Base-by-base conservation (phyloP, 2,797 vertebrate genomes). In the Otus scops region DNA sequence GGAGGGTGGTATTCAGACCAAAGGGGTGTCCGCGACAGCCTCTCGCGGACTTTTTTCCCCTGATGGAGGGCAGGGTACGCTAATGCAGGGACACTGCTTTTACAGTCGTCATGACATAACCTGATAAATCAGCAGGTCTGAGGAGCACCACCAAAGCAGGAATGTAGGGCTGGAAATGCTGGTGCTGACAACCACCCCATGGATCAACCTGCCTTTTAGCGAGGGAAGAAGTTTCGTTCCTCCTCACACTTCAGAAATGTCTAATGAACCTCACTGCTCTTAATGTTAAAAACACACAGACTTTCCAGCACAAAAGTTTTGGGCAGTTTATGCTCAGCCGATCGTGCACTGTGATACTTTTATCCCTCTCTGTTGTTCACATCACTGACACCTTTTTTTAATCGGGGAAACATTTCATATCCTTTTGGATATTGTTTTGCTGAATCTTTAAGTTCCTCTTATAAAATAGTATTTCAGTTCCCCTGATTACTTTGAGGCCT, bases 71-170 rank as follows among this genome's bases (percentile, higher is more conserved):
- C 27, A 20, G 73, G 23, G 14, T 9, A 38, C 36, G 3, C 5
- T 48, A 19, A 11, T 9, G 21, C 28, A 36, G 45, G 15, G 4
- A 61, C 39, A 2, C 13, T 15, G 24, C 6, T 64, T 64, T 78
- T 53, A 38, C 24, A 26, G 32, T 11, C 38, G 12, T 23, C 30
- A 3, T 0, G 0, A 28, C 10, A 9, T 12, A 43, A 2, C n/a
- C 4, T 19, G 24, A 22, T 26, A 53, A 73, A 32, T 47, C 2
- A 45, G 13, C 20, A 57, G 28, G 41, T 32, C 57, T 53, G 32
- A 71, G 43, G 6, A 73, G 9, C n/a, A 36, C 17, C 34, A 13
- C 19, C 27, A 43, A 51, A 76, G 23, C 22, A 59, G 28, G 36
- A 85, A 28, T 0, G 1, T 21, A 6, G 30, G 14, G 20, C 51